These are phyloP conservation scores for Drosophila gunungcola DNA, from an alignment of 1,140 invertebrate genomes.

Conservation along the genomic window DNA sequence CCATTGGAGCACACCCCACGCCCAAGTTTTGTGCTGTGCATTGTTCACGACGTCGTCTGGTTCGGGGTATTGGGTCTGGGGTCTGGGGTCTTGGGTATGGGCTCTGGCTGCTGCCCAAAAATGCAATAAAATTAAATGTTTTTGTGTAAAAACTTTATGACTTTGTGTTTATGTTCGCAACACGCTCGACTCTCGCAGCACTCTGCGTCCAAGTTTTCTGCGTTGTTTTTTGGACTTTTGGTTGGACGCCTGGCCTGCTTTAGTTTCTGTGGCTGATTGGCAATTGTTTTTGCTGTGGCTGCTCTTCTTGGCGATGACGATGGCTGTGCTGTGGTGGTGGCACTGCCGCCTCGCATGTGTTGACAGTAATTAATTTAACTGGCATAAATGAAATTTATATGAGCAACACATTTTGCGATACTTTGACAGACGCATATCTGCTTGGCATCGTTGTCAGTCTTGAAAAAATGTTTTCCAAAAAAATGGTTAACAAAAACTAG, in stretches of 20 bases:
- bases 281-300: slow-evolving; percentile 47
- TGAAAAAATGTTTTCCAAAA: background rate
- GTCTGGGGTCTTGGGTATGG: slow-evolving; percentile 19
- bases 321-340: slow-evolving; percentile 1
- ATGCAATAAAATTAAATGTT: slow-evolving; percentile 82
- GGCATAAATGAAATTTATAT: slow-evolving; percentile 77
- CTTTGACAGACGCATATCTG: slow-evolving; percentile 41
- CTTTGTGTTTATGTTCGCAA: slow-evolving; percentile 80
- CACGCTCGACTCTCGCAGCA: slow-evolving; percentile 52
- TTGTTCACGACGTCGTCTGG: slow-evolving; percentile 34
- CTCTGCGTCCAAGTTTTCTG: slow-evolving; percentile 15
- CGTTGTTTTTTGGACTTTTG: slow-evolving; percentile 47
- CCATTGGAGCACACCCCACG: slow-evolving; percentile 9
- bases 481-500: background rate
- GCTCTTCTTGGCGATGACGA: slow-evolving; percentile 22
- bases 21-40: slow-evolving; percentile 21
- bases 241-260: slow-evolving; percentile 70
- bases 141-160: slow-evolving; percentile 82
- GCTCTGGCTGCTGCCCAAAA: slow-evolving; percentile 75
- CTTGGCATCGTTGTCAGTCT: background rate
- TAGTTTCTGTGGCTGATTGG: slow-evolving; percentile 64
- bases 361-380: slow-evolving; percentile 82
- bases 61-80: slow-evolving; percentile 22
- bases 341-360: slow-evolving; percentile 61
- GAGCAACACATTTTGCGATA: slow-evolving; percentile 65